Conservation (phyloP, 2,113 vertebrate species). For the Corvus moneduloides region DNA sequence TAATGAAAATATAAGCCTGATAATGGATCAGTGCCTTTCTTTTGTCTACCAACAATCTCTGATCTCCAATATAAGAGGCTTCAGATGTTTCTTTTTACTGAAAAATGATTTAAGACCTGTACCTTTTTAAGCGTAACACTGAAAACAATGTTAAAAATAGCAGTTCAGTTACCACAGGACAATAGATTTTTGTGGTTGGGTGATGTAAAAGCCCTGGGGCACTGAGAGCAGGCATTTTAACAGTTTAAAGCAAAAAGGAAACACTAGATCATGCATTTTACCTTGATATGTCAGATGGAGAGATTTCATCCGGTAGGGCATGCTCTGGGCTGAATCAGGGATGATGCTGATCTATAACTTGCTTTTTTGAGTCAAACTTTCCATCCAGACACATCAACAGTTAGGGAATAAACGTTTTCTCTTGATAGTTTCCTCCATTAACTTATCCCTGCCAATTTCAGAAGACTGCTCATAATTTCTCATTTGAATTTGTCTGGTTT, state of each 20-base stretch:
- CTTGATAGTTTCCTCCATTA: neutral
- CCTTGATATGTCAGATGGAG: neutral
- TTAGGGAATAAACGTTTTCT: neutral
- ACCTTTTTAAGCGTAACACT: neutral
- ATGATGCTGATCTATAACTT: neutral
- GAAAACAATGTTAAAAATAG: neutral
- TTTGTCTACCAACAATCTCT: neutral
- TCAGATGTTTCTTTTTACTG: neutral
- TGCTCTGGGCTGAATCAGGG: neutral
- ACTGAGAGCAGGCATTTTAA: neutral
- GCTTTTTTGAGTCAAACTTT: neutral
- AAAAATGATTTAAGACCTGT: neutral
- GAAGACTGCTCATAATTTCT: neutral
- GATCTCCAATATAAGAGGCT: neutral
- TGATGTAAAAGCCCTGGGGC: neutral
- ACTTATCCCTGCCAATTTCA: neutral
- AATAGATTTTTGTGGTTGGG: neutral
- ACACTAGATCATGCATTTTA: neutral
- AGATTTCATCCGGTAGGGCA: neutral
- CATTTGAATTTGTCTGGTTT: neutral
- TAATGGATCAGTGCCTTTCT: neutral
- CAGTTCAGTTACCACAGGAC: neutral
- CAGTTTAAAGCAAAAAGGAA: neutral
- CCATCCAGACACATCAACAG: neutral
- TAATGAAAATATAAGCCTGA: neutral